These are phyloP conservation scores for Paraplagusia blochii DNA, from an alignment of 2,113 vertebrate genomes.

Conservation along the genomic window DNA sequence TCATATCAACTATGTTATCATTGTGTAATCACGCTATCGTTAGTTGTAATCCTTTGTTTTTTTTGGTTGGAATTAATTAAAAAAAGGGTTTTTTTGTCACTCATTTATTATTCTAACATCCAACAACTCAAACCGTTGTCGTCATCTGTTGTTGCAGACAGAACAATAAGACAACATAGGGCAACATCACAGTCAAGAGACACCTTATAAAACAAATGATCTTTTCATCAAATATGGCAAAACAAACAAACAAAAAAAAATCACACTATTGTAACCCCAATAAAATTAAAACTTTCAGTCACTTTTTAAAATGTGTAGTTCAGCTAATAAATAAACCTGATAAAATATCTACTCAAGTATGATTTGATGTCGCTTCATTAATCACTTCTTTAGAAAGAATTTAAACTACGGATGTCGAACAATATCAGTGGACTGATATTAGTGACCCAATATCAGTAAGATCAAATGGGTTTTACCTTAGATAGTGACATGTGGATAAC, in stretches of 20 bases:
- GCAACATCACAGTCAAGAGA: not conserved
- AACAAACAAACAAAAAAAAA: not conserved
- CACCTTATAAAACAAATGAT: not conserved
- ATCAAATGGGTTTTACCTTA: no score
- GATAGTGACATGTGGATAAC: no score
- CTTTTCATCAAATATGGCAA: not conserved
- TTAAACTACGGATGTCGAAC: no score
- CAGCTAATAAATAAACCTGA: no score
- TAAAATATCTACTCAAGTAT: no score
- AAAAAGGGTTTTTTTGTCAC: conserved; percentile 4
- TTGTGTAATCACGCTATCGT: not conserved
- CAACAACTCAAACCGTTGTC: not conserved
- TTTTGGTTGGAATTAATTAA: not conserved
- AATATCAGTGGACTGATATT: no score
- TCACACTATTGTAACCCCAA: not conserved
- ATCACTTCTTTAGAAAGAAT: no score
- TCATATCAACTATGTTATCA: not conserved
- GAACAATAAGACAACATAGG: no score
- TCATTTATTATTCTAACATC: conserved; percentile 26
- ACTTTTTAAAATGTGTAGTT: no score
- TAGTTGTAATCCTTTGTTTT: not conserved
- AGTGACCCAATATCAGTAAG: no score
- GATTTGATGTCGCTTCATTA: no score
- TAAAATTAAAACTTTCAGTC: not conserved
- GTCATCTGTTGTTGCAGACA: not conserved